These are phyloP conservation scores for Elmis aenea DNA, from an alignment of 2,888 invertebrate species.

Conservation along the genomic window DNA sequence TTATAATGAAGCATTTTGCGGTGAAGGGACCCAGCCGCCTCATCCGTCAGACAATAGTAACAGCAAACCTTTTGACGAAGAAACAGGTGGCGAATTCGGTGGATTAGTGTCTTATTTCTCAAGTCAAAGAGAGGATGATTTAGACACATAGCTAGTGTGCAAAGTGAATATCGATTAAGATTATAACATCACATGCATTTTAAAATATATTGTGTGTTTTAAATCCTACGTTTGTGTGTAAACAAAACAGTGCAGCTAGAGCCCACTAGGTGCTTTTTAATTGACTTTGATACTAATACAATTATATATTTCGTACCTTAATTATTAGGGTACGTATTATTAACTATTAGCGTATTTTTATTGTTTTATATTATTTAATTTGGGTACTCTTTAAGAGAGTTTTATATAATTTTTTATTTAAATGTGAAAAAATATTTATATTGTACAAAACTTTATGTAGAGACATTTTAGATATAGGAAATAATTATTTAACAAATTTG, in stretches of 20 bases:
- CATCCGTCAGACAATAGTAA: constrained; percentile 28
- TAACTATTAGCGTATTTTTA: constrained; percentile 10
- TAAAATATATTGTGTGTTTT: no score
- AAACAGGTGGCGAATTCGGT: constrained; percentile 71
- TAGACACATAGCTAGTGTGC: constrained; percentile 61
- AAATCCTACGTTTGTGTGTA: no score
- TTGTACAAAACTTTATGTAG: constrained; percentile 23
- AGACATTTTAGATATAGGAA: constrained; percentile 14
- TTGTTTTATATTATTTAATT: constrained; percentile 12
- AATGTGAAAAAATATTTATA: constrained; percentile 27
- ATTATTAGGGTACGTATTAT: no score
- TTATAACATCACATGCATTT: no score
- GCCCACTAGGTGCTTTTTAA: no score
- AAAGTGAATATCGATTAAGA: constrained; percentile 12
- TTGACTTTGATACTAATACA: no score
- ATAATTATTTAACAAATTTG: constrained; percentile 15
- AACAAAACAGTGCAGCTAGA: no score
- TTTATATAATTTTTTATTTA: constrained; percentile 25
- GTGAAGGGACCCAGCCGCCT: constrained; percentile 18
- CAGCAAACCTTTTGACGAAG: constrained; percentile 51
- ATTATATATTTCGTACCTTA: no score
- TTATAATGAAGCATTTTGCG: constrained; percentile 34
- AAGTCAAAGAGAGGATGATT: constrained; percentile 82
- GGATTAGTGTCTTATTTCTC: constrained; percentile 90
- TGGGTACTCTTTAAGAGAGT: constrained; percentile 15